phyloP scores from a whole-genome alignment of 2,113 vertebrate species.

The Antennarius striatus region DNA sequence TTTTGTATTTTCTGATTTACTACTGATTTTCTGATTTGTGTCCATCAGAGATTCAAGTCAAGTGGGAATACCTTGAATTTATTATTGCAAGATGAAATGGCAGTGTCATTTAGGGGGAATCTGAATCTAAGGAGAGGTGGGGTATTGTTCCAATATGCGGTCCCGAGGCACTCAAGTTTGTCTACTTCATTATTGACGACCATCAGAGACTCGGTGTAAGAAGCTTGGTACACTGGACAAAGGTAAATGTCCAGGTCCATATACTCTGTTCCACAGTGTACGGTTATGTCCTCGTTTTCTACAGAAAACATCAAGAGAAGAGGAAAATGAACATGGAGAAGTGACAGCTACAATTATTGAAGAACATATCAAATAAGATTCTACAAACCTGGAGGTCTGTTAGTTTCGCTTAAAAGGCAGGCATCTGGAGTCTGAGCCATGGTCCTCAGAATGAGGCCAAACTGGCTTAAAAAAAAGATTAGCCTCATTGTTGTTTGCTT shows the following conservation, averaged over 20 bases:
- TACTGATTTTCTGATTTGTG: no score
- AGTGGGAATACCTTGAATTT: slow-evolving; percentile 55
- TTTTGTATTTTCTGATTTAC: no score
- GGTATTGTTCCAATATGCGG: slow-evolving; percentile 35
- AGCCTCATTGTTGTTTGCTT: slow-evolving; percentile 61
- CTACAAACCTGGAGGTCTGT: slow-evolving; percentile 72
- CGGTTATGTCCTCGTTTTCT: slow-evolving; percentile 75
- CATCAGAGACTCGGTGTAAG: slow-evolving; percentile 76
- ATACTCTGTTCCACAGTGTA: slow-evolving; percentile 66
- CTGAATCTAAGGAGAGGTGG: slow-evolving; percentile 74
- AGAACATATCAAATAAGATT: background rate
- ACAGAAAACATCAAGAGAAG: background rate
- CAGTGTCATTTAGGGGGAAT: slow-evolving; percentile 64
- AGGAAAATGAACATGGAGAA: background rate
- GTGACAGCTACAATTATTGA: background rate
- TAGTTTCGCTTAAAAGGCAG: slow-evolving; percentile 40
- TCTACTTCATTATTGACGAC: slow-evolving; percentile 66
- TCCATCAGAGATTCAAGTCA: no score
- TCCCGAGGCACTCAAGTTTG: slow-evolving; percentile 61
- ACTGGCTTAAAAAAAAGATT: slow-evolving; percentile 60
- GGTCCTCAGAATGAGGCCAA: slow-evolving; percentile 58
- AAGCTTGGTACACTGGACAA: slow-evolving; percentile 75
- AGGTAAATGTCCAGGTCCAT: slow-evolving; percentile 74
- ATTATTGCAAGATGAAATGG: slow-evolving; percentile 55
- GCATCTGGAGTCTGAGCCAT: slow-evolving; percentile 33